Evolutionary conservation across 2,797 vertebrate species (phyloP), one percentile per base, ranked within the genome.

Genomic region (Micromesistius poutassou): DNA sequence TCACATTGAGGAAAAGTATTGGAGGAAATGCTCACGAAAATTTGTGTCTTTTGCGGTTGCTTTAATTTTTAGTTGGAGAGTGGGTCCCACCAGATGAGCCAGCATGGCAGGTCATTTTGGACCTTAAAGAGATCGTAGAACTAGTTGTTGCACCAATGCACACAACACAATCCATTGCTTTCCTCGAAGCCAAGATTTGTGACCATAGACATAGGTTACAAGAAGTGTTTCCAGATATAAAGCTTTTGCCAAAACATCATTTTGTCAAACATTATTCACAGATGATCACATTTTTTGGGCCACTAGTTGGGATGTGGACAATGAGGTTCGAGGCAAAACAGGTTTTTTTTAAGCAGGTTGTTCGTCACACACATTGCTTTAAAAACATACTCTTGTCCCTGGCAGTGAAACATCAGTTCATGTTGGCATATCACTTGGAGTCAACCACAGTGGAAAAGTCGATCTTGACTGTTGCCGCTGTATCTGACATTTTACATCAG

Each of bases 71-170:
- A 9, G 77, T 84, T 73, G 76, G 78, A 0, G 36, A 50, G 12
- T 50, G 70, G 16, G 38, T 79, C n/a, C 80, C 80, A 13, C 75
- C 75, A 30, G 73, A 80, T 77, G 80, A 86, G 40, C 76, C 78
- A 28, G 22, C 38, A 42, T 85, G 81, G 73, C 77, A 81, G 30
- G 36, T 38, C 36, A 38, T 38, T 38, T 38, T 38, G 36, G 36
- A 38, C 36, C 36, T 38, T 6, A 38, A 13, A 78, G 31, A 8
- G 78, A 55, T 42, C 74, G 78, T 84, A 0, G 79, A 85, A 14
- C 14, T 16, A n/a, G 22, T 62, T 62, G 4, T 16, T 62, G 50
- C 50, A 16, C 50, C 50, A 62, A 13, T 62, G 4, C 50, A 62
- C 14, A 62, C 50, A 5, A 19, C 14, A 19, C 36, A 62, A n/a